Evolutionary conservation across 1,140 invertebrate species (phyloP).

Genomic region (Bombus vancouverensis): DNA sequence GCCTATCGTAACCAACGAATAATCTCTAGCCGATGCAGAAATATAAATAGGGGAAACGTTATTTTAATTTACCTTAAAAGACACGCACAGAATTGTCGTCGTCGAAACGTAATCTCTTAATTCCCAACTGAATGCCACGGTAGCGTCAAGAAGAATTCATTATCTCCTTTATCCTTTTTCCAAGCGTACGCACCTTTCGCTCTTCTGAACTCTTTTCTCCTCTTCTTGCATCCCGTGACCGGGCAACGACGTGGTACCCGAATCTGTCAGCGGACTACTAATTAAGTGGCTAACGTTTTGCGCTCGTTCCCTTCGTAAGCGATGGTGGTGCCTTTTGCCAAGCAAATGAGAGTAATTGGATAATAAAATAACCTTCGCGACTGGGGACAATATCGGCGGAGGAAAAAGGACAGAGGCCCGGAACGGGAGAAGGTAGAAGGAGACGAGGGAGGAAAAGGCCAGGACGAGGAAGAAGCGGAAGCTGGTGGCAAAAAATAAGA

Average conservation of each 20-base stretch:
- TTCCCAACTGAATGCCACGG: not conserved
- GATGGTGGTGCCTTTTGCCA: slow-evolving; percentile 48
- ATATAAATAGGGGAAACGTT: no score
- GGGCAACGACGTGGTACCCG: slow-evolving; percentile 2
- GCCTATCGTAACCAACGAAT: no score
- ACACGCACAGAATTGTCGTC: not conserved
- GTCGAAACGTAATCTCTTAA: not conserved
- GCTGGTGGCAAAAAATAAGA: slow-evolving; percentile 63
- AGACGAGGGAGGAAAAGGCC: not conserved
- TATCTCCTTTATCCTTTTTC: not conserved
- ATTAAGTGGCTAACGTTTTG: slow-evolving; percentile 60
- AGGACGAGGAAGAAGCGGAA: slow-evolving; percentile 35
- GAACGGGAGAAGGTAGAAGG: not conserved
- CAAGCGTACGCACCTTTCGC: not conserved
- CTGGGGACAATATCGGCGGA: slow-evolving; percentile 61
- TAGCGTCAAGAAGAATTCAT: not conserved
- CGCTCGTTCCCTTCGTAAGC: slow-evolving; percentile 9
- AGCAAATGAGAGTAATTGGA: slow-evolving; percentile 66
- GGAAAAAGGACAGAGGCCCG: not conserved
- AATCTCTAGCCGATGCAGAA: no score
- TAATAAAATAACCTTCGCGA: slow-evolving; percentile 62
- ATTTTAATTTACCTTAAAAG: not conserved
- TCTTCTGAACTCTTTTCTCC: not conserved
- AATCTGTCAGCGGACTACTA: slow-evolving; percentile 53
- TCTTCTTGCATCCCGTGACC: not conserved